A percentile compares a stretch with the other conserved stretches of the same genome.
These are phyloP conservation scores for Calameuta idolon DNA, from an alignment of 2,888 invertebrate genomes.

Conservation along the genomic window DNA sequence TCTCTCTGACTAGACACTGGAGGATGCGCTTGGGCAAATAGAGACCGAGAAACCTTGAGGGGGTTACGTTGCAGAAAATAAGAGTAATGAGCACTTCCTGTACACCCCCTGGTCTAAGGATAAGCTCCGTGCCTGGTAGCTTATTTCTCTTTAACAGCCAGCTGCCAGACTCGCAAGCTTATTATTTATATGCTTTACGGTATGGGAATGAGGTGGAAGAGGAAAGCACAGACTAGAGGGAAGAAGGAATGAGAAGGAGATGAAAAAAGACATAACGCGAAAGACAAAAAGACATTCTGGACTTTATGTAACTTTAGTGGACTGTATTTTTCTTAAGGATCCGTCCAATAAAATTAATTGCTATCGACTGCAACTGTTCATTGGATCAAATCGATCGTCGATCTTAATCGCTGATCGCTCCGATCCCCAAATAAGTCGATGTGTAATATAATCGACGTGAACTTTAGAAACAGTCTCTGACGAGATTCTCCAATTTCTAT, in stretches of 20 bases:
- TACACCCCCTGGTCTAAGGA: constrained; percentile 27
- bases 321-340: not conserved
- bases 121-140: constrained; percentile 33
- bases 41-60: not conserved
- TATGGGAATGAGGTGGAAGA: not conserved
- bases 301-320: not conserved
- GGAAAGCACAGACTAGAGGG: not conserved
- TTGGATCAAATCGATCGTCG: not conserved
- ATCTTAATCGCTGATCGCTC: not conserved
- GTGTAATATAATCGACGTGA: not conserved
- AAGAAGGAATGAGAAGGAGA: not conserved
- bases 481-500: not conserved
- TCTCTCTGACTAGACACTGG: not conserved
- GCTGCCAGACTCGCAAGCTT: constrained; percentile 32
- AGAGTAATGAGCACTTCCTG: constrained; percentile 36
- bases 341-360: not conserved
- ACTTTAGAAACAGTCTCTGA: not conserved
- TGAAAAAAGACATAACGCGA: not conserved
- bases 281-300: not conserved
- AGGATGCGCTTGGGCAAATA: constrained; percentile 7
- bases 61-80: constrained; percentile 27
- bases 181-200: constrained; percentile 22
- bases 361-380: not conserved
- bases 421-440: not conserved
- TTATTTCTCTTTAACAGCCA: constrained; percentile 38